Evolutionary conservation across 2,888 invertebrate species (phyloP).

Genomic region (Platycnemis pennipes): DNA sequence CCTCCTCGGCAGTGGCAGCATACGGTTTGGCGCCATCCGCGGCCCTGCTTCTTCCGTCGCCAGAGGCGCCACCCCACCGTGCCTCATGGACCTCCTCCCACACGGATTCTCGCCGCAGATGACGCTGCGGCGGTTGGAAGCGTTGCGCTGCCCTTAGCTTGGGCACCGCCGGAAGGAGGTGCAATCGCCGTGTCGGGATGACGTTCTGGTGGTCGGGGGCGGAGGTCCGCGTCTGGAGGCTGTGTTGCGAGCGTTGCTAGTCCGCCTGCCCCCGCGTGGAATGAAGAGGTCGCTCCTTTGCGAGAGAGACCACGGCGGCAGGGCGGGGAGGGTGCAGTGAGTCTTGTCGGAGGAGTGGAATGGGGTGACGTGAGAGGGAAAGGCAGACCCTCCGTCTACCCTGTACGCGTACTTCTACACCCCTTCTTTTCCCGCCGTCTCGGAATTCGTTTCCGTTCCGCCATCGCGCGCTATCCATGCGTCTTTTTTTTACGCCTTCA

Average conservation of each 20-base stretch:
- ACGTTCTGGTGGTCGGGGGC: neutral
- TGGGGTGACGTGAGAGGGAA: neutral
- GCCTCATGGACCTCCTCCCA: no score
- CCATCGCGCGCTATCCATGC: neutral
- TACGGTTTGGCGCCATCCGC: no score
- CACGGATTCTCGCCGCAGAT: no score
- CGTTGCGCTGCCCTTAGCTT: no score
- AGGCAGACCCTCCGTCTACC: neutral
- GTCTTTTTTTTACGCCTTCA: neutral
- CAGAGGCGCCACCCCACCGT: no score
- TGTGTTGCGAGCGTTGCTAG: neutral
- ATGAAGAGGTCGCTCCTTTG: neutral
- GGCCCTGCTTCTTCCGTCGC: no score
- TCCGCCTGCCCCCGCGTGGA: neutral
- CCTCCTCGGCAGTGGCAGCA: neutral
- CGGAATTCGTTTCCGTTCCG: neutral
- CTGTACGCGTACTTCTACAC: neutral
- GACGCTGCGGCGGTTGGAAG: no score
- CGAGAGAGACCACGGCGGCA: neutral
- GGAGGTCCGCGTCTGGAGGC: neutral
- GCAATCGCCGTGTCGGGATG: neutral
- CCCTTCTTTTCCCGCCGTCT: neutral
- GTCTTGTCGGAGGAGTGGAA: neutral
- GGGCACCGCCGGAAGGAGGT: no score
- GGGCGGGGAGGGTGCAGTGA: neutral